Conservation (phyloP, 2,113 vertebrate species). For the Fregata magnificens region DNA sequence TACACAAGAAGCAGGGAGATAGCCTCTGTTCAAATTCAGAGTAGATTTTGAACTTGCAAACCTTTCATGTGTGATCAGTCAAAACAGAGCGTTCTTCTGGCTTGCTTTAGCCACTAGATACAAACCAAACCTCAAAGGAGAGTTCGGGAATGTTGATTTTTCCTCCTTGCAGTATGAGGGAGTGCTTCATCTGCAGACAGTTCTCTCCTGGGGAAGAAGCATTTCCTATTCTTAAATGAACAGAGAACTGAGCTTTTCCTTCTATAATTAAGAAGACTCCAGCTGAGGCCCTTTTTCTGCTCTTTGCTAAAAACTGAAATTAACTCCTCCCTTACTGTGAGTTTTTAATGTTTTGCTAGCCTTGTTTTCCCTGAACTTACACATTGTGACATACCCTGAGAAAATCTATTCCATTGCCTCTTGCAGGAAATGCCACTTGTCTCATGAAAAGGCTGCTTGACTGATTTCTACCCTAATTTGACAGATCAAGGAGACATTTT, state of each 20-base stretch:
- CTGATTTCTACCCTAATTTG: not conserved
- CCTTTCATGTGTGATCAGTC: not conserved
- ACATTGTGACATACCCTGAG: not conserved
- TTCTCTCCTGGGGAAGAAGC: not conserved
- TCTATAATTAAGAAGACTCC: not conserved
- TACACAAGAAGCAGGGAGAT: not conserved
- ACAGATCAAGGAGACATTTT: not conserved
- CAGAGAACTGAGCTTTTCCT: not conserved
- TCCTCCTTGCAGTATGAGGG: not conserved
- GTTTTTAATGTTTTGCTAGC: not conserved
- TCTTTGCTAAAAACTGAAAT: not conserved
- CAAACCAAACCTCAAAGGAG: not conserved
- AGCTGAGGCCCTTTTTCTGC: not conserved
- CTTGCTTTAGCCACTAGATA: not conserved
- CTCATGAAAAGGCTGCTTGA: not conserved
- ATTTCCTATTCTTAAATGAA: not conserved
- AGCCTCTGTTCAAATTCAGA: not conserved
- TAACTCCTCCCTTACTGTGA: not conserved
- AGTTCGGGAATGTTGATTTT: not conserved
- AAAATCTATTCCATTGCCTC: not conserved
- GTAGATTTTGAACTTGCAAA: not conserved
- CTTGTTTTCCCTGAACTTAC: not conserved
- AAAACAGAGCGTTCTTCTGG: not conserved
- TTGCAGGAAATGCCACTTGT: not conserved
- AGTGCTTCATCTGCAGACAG: not conserved